phyloP scores from a whole-genome alignment of 2,113 vertebrate species.

The Lathamus discolor region DNA sequence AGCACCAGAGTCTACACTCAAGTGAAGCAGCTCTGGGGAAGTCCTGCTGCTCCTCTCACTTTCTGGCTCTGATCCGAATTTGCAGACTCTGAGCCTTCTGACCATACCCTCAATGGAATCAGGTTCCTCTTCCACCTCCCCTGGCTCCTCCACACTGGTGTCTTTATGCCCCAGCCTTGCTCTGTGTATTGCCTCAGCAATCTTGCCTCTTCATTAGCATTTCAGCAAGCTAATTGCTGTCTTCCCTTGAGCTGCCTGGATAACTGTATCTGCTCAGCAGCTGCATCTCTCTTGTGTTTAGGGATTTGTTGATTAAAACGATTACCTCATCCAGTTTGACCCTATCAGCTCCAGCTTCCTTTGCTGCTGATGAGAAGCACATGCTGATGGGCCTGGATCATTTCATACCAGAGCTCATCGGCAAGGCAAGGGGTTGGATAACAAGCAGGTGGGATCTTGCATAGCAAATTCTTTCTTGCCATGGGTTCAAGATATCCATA shows the following conservation, averaged over 20 bases:
- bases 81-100: fast-evolving
- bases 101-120: neutral
- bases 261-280: neutral
- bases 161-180: neutral
- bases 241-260: neutral
- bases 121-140: neutral
- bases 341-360: neutral
- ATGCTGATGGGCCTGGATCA: neutral
- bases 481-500: neutral
- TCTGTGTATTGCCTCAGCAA: neutral
- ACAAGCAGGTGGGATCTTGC: neutral
- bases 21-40: neutral
- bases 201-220: neutral
- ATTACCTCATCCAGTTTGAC: slow-evolving; percentile 47
- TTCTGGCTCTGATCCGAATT: neutral
- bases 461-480: neutral
- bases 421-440: neutral
- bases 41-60: neutral
- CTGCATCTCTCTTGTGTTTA: neutral
- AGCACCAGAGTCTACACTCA: neutral
- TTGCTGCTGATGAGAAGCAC: slow-evolving; percentile 40
- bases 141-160: neutral
- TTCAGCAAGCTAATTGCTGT: slow-evolving; percentile 11
- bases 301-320: slow-evolving; percentile 43
- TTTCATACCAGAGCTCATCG: neutral